phyloP scores from a whole-genome alignment of 2,797 vertebrate species.

The Glyptemys insculpta region DNA sequence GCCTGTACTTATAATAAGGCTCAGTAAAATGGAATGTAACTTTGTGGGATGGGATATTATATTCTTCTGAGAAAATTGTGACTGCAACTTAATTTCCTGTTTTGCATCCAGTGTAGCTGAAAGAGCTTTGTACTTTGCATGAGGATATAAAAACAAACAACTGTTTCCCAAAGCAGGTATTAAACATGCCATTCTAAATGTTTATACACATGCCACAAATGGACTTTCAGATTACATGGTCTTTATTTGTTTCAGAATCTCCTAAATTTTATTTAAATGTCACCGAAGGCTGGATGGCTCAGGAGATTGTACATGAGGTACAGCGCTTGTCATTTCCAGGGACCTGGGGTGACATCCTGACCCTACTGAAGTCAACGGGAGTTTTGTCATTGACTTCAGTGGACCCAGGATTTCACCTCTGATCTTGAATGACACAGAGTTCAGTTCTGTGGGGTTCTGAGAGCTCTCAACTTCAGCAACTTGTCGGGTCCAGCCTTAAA shows the following conservation, averaged over 20 bases:
- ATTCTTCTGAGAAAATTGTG: neutral
- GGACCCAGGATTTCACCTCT: neutral
- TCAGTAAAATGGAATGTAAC: neutral
- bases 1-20: neutral
- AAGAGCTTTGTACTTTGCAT: neutral
- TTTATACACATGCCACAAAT: neutral
- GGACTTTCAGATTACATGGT: neutral
- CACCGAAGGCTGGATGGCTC: neutral
- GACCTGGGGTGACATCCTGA: neutral
- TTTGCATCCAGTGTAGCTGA: neutral
- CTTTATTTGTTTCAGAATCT: neutral
- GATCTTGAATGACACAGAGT: neutral
- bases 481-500: neutral
- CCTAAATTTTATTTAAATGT: neutral
- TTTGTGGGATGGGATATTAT: neutral
- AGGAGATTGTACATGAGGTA: neutral
- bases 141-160: neutral
- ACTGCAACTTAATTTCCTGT: neutral
- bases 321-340: neutral
- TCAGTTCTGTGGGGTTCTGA: neutral
- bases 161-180: neutral
- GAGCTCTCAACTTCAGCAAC: neutral
- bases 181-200: neutral
- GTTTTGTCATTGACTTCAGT: neutral
- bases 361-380: neutral